These are phyloP conservation scores for Manis crassicaudata DNA, from an alignment of 2,797 vertebrate species.

Conservation along the genomic window DNA sequence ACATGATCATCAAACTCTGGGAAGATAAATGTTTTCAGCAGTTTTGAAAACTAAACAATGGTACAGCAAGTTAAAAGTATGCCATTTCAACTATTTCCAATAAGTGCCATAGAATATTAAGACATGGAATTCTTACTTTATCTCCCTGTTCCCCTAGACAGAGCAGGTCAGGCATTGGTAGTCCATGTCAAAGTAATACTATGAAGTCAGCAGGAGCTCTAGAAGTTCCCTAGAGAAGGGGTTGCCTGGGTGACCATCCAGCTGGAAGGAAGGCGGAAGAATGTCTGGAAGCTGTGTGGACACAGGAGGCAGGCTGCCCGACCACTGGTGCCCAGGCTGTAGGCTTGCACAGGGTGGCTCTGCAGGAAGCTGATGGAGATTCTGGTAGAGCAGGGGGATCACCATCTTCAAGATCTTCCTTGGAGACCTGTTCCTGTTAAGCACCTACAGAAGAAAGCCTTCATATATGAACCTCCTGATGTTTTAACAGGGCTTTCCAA, in stretches of 20 bases:
- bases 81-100: not conserved
- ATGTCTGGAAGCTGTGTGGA: not conserved
- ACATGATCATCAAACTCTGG: not conserved
- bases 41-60: conserved; percentile 7
- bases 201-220: not conserved
- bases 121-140: not conserved
- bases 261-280: not conserved
- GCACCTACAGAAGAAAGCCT: not conserved
- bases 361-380: not conserved
- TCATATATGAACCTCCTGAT: not conserved
- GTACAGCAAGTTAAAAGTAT: not conserved
- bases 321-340: rapidly evolving
- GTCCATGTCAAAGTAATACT: not conserved
- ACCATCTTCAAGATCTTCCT: not conserved
- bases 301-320: not conserved
- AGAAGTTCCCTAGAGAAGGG: not conserved
- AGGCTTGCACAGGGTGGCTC: too few species aligned
- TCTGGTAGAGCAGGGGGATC: rapidly evolving
- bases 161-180: not conserved
- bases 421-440: not conserved
- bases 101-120: not conserved
- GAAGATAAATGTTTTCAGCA: not conserved
- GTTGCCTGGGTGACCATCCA: not conserved
- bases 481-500: not conserved
- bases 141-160: not conserved